Evolutionary conservation across 2,888 invertebrate species (phyloP), one percentile per base, ranked within the genome.

Genomic region (Hypercompe scribonia): DNA sequence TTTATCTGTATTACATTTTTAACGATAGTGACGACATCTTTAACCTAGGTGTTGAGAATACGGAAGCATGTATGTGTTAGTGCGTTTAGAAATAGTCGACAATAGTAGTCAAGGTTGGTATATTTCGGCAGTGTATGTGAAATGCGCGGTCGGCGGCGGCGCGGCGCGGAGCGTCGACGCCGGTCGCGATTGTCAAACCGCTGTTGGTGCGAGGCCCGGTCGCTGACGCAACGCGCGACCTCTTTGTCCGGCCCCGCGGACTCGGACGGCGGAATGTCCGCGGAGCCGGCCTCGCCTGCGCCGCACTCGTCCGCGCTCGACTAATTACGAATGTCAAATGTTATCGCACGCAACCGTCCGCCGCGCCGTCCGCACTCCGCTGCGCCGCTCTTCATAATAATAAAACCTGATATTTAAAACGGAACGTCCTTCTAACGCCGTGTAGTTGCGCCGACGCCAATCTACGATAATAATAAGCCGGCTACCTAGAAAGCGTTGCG

Each of bases 371-470:
- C 95, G 94, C 93, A 94, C 95, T 94, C 94, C 93, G 95, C 94
- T 92, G 95, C 94, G 92, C 95, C 92, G 94, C 94, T 95, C 95
- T 95, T 95, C 95, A 95, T 95, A 95, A 95, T 95, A 95, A 95
- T 95, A 95, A 95, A 95, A 95, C 95, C 95, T 95, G 95, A 95
- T 95, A 95, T 95, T 95, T 95, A 95, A 95, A 95, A 95, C 95
- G 95, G 95, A 95, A 95, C 95, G 95, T 95, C 95, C 95, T 95
- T 95, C 95, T 95, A 95, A 95, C 95, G 95, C 95, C 94, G 95
- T 95, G 95, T 95, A 95, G 95, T 95, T 95, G 95, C 95, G 95
- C 95, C 95, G 95, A 95, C 95, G 95, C 95, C 95, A 95, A 95
- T 95, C 95, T 95, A 95, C 95, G 95, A 95, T 95, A 95, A 95